Evolutionary conservation across 1,140 invertebrate species (phyloP).

Genomic region (Rhyzopertha dominica): DNA sequence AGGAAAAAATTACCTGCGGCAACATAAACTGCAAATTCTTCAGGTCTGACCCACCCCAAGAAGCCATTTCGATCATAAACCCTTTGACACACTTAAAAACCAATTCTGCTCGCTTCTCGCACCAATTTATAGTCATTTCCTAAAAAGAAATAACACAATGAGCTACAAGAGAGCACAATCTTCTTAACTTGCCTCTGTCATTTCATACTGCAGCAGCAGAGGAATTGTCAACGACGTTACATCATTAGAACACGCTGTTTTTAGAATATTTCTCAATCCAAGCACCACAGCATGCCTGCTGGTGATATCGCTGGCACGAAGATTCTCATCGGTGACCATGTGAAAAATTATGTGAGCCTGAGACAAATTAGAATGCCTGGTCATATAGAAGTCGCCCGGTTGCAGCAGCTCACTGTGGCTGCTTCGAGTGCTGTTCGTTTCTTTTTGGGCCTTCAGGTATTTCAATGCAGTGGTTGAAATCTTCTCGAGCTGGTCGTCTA

Average conservation of each 20-base stretch:
- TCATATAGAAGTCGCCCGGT: slow-evolving; percentile 91
- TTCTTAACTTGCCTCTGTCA: slow-evolving; percentile 72
- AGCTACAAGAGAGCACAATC: slow-evolving; percentile 1
- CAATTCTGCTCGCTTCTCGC: slow-evolving; percentile 89
- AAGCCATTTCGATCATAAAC: slow-evolving; percentile 98
- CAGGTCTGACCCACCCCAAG: slow-evolving; percentile 84
- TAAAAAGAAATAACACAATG: slow-evolving; percentile 43
- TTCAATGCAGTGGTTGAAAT: slow-evolving; percentile 47
- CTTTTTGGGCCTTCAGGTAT: slow-evolving; percentile 30
- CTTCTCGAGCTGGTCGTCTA: slow-evolving; percentile 80
- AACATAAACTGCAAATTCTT: slow-evolving; percentile 83
- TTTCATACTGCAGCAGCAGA: slow-evolving; percentile 84
- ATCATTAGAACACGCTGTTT: slow-evolving; percentile 89
- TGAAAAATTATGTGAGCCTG: slow-evolving; percentile 95
- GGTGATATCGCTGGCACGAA: slow-evolving; percentile 77
- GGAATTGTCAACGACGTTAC: slow-evolving; percentile 91
- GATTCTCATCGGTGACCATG: slow-evolving; percentile 77
- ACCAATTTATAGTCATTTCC: slow-evolving; percentile 97
- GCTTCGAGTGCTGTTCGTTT: slow-evolving; percentile 21
- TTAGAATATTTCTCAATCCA: slow-evolving; percentile 90
- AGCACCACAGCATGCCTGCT: slow-evolving; percentile 94
- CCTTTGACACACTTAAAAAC: slow-evolving; percentile 99
- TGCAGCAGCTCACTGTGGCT: slow-evolving; percentile 55
- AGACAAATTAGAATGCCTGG: slow-evolving; percentile 91
- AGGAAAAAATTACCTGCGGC: slow-evolving; percentile 55